These are phyloP conservation scores for Sycophaga agraensis DNA, from an alignment of 1,140 invertebrate species.

Conservation along the genomic window DNA sequence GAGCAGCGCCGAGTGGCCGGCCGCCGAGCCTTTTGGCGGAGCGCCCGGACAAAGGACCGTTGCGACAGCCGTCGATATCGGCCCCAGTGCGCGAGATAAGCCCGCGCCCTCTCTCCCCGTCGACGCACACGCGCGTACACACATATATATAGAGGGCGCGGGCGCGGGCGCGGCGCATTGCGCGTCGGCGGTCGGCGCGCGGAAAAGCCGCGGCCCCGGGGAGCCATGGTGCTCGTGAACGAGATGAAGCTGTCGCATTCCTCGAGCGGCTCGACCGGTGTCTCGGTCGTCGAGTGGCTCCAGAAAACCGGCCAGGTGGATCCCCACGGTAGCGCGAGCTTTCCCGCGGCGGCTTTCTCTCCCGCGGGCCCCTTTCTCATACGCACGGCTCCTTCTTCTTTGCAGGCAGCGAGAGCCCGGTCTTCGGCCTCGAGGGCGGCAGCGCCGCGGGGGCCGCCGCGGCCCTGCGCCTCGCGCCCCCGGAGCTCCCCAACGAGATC, in stretches of 20 bases:
- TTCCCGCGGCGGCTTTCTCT: too few species aligned
- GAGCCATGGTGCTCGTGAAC: slow-evolving; percentile 37
- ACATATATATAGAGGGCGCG: too few species aligned
- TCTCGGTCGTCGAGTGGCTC: slow-evolving; percentile 37
- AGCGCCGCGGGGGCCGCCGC: neutral
- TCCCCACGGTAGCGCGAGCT: neutral
- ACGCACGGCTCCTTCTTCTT: neutral
- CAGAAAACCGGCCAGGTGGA: slow-evolving; percentile 36
- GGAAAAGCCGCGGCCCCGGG: too few species aligned
- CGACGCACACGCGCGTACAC: neutral
- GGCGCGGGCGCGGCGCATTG: too few species aligned
- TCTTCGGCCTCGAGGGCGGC: slow-evolving; percentile 46
- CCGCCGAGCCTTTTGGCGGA: neutral
- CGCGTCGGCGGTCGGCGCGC: too few species aligned
- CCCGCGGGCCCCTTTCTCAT: too few species aligned
- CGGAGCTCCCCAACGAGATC: slow-evolving; percentile 80
- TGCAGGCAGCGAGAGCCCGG: slow-evolving; percentile 55
- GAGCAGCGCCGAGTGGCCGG: too few species aligned
- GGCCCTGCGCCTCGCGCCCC: slow-evolving; percentile 39
- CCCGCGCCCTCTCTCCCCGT: too few species aligned
- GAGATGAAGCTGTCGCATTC: slow-evolving; percentile 34
- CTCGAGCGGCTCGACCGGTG: slow-evolving; percentile 5
- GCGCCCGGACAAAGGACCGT: too few species aligned
- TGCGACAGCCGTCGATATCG: too few species aligned
- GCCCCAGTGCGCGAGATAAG: too few species aligned